Base-by-base conservation (phyloP, 2,888 invertebrate genomes). In the Athrips mouffetella region DNA sequence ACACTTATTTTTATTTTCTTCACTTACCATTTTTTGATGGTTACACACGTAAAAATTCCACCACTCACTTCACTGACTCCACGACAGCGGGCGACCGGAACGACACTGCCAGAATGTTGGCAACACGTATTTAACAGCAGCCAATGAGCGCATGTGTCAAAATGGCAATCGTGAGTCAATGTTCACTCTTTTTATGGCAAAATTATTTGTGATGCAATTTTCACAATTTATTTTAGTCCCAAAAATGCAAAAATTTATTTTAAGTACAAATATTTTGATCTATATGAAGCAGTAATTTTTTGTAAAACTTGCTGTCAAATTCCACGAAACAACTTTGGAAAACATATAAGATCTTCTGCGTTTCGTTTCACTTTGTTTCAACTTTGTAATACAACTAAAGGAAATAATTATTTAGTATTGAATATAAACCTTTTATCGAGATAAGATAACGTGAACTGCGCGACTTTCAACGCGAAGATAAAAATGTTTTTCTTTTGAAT, bases 21-120 rank as follows among this genome's bases (percentile, higher is more conserved):
- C 76, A 89, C 88, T 89, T 87, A 89, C 89, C 89, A 89, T 89
- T 88, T 87, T 88, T 73, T 80, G 87, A 88, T 84, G 87, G n/a
- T 80, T 86, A 86, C 59, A 76, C 81, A 86, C 85, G 86, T 83
- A 86, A 86, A 86, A 84, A 78, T 79, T 80, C 69, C 84, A 86
- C 81, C 80, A 86, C 82, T 79, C 79, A 85, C 66, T 84, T 83
- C 85, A 85, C 85, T 76, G 78, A 86, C 80, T 85, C 79, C 71
- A 83, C 82, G 82, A 83, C 84, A 80, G 82, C 81, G 84, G 47
- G 79, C 84, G 78, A 88, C 87, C 87, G 86, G 86, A 86, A 89
- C 83, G 80, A 82, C 70, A 89, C 88, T 88, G 83, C 68, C 67
- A 76, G 70, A 78, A 78, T 78, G 86, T 88, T 88, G 87, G 87